Conservation (phyloP, 2,797 vertebrate species). For the Pipistrellus kuhlii region DNA sequence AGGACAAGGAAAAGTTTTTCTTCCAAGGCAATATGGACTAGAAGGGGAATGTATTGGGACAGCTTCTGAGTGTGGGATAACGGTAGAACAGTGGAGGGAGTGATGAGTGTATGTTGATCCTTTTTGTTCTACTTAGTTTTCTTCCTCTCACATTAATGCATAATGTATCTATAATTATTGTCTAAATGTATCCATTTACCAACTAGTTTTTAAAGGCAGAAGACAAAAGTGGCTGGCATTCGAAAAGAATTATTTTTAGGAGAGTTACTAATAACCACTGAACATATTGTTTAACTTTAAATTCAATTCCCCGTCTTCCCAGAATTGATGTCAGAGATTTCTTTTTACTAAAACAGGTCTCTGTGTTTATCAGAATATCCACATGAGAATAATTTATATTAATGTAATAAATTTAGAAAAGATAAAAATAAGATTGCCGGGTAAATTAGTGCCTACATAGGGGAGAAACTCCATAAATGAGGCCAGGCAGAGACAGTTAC, state of each 20-base stretch:
- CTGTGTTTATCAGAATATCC: conserved; percentile 30
- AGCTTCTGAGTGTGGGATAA: neutral
- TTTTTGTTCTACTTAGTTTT: neutral
- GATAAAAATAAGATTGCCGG: neutral
- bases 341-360: neutral
- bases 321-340: conserved; percentile 25
- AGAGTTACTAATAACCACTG: neutral
- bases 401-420: conserved; percentile 51
- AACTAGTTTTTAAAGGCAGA: conserved; percentile 27
- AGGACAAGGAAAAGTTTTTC: neutral
- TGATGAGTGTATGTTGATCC: neutral
- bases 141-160: neutral
- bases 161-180: neutral
- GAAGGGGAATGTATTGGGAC: neutral
- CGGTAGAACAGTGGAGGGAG: too few species aligned
- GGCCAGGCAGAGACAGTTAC: neutral
- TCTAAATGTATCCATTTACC: neutral
- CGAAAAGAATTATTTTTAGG: neutral
- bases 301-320: neutral
- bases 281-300: neutral
- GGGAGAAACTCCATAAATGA: neutral
- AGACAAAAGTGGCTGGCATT: neutral
- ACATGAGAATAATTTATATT: conserved; percentile 27
- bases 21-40: neutral
- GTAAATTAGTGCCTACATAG: neutral